These are phyloP conservation scores for Leistus spinibarbis DNA, from an alignment of 2,888 invertebrate genomes.

Conservation along the genomic window DNA sequence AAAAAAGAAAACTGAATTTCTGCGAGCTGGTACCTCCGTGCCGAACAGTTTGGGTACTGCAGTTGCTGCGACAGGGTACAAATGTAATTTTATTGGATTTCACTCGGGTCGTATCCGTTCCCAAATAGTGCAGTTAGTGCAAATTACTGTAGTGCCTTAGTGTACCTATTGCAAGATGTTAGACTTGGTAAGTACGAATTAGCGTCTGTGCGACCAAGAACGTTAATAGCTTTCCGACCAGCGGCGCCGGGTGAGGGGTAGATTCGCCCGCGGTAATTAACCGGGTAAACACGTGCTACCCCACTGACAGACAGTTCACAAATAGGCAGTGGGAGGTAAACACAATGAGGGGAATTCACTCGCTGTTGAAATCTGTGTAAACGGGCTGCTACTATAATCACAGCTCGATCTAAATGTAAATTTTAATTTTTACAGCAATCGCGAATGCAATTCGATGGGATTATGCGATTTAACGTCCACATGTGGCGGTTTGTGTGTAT, in stretches of 20 bases:
- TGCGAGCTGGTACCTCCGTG: too few relatives aligned
- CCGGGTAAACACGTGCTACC: constrained; percentile 41
- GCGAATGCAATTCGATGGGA: constrained; percentile 26
- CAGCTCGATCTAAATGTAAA: constrained; percentile 3
- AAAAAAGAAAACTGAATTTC: too few relatives aligned
- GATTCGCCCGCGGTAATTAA: constrained; percentile 38
- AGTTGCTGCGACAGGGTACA: not conserved
- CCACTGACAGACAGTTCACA: not conserved
- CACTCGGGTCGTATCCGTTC: not conserved
- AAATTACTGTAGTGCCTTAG: not conserved
- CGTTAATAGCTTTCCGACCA: not conserved
- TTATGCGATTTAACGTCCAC: constrained; percentile 31
- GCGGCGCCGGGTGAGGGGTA: constrained; percentile 3
- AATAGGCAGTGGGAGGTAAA: not conserved
- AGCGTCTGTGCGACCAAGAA: not conserved
- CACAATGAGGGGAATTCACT: not conserved
- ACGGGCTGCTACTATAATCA: not conserved
- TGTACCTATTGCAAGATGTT: not conserved
- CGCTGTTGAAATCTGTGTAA: not conserved
- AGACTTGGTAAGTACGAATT: not conserved
- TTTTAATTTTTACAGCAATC: constrained; percentile 8
- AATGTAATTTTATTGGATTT: not conserved
- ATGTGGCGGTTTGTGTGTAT: not conserved
- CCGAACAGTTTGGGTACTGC: not conserved
- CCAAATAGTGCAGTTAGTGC: constrained; percentile 1